Conservation (phyloP, 2,113 vertebrate genomes). For the Thermophis baileyi region DNA sequence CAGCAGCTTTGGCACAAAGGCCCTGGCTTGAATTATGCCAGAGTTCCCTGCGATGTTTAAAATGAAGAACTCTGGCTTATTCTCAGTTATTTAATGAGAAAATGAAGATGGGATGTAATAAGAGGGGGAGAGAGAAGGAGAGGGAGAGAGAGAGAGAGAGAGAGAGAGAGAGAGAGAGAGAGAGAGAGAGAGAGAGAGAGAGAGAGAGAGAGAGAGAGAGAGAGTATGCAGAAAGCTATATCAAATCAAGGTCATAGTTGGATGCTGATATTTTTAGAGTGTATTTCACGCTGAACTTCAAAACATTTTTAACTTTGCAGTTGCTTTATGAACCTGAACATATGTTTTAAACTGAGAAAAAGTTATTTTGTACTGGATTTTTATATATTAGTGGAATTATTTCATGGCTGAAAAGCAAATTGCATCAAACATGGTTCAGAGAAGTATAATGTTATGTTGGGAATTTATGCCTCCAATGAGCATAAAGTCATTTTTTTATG, state of each 20-base stretch:
- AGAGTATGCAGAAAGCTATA: not conserved
- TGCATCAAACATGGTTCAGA: not conserved
- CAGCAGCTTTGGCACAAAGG: not conserved
- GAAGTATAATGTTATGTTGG: not conserved
- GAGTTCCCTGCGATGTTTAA: not conserved
- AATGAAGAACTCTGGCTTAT: not conserved
- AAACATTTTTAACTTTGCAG: not conserved
- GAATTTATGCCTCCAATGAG: not conserved
- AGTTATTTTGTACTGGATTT: not conserved
- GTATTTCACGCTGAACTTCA: not conserved
- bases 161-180: not conserved
- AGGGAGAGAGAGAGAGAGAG: not conserved
- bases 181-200: not conserved
- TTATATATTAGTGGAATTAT: not conserved
- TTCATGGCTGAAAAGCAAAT: slow-evolving; percentile 23
- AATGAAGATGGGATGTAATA: not conserved
- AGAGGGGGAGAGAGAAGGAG: not conserved
- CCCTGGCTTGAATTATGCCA: not conserved
- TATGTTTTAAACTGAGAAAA: not conserved
- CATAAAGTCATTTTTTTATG: not conserved
- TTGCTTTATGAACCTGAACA: not conserved
- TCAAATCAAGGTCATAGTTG: not conserved
- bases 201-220: not conserved
- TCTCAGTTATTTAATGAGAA: not conserved
- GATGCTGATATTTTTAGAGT: not conserved